These are phyloP conservation scores for Tragopan temminckii DNA, from an alignment of 2,797 vertebrate genomes.

Conservation along the genomic window DNA sequence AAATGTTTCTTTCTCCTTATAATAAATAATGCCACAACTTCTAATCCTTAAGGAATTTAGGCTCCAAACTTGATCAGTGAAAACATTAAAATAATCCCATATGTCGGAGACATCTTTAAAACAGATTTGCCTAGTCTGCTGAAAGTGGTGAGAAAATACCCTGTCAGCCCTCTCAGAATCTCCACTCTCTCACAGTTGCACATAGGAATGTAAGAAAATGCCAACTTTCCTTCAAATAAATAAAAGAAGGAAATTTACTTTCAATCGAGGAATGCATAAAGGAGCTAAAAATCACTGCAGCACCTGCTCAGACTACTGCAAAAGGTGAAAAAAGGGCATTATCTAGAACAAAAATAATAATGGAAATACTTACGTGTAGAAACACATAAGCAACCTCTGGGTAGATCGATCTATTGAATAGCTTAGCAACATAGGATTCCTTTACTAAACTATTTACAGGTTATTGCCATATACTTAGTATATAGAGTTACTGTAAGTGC, in stretches of 20 bases:
- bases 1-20: slow-evolving; percentile 17
- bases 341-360: slow-evolving; percentile 48
- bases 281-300: slow-evolving; percentile 24
- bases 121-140: slow-evolving; percentile 52
- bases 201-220: slow-evolving; percentile 43
- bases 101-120: slow-evolving; percentile 76
- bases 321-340: not conserved
- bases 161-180: slow-evolving; percentile 27
- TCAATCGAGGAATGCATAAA: slow-evolving; percentile 38
- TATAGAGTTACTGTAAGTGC: not conserved
- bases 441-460: not conserved
- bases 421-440: not conserved
- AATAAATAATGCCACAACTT: slow-evolving; percentile 61
- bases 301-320: slow-evolving; percentile 31
- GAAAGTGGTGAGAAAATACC: slow-evolving; percentile 70
- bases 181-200: slow-evolving; percentile 41
- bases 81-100: slow-evolving; percentile 74
- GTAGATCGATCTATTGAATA: slow-evolving; percentile 22
- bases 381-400: not conserved
- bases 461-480: not conserved
- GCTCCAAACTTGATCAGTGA: slow-evolving; percentile 30
- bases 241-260: slow-evolving; percentile 34
- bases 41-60: slow-evolving; percentile 59
- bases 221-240: slow-evolving; percentile 15
- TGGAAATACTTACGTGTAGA: not conserved